A percentile compares a stretch with the other conserved stretches of the same genome.
phyloP scores from a whole-genome alignment of 1,140 invertebrate species.

The Olivierus martensii region DNA sequence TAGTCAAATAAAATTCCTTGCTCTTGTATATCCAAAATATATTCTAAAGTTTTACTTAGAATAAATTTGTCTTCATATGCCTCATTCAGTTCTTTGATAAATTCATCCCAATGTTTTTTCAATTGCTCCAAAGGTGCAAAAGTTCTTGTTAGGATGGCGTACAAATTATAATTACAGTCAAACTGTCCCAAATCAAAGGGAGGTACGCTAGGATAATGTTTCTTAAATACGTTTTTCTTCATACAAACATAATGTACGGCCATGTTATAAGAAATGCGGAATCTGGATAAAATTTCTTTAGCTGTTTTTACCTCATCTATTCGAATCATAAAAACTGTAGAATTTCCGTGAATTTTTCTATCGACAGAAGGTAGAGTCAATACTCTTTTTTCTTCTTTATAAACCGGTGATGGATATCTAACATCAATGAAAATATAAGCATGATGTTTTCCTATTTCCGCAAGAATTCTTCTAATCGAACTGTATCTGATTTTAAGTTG shows the following conservation, averaged over 20 bases:
- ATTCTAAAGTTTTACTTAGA: slow-evolving; percentile 3
- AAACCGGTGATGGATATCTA: slow-evolving; percentile 4
- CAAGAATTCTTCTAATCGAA: slow-evolving; percentile 6
- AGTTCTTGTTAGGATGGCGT: slow-evolving; percentile 6
- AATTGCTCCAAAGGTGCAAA: neutral
- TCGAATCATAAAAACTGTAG: slow-evolving; percentile 2
- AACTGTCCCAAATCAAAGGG: neutral
- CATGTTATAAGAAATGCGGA: slow-evolving; percentile 2
- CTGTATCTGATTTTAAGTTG: slow-evolving; percentile 1
- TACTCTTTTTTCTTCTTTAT: neutral
- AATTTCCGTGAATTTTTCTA: neutral
- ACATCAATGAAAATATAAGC: slow-evolving; percentile 8
- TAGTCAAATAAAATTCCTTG: slow-evolving; percentile 4
- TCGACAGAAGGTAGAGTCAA: neutral
- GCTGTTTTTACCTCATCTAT: neutral
- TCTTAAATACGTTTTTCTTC: neutral
- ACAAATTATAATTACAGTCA: slow-evolving; percentile 3
- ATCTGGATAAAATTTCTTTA: slow-evolving; percentile 5
- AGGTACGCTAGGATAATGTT: neutral
- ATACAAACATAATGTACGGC: slow-evolving; percentile 4
- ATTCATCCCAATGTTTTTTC: neutral
- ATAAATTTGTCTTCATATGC: neutral
- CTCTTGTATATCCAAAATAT: neutral
- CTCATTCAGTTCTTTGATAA: neutral
- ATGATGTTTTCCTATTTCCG: neutral